Conservation (phyloP, 2,113 vertebrate genomes). For the Marmota flaviventris region DNA sequence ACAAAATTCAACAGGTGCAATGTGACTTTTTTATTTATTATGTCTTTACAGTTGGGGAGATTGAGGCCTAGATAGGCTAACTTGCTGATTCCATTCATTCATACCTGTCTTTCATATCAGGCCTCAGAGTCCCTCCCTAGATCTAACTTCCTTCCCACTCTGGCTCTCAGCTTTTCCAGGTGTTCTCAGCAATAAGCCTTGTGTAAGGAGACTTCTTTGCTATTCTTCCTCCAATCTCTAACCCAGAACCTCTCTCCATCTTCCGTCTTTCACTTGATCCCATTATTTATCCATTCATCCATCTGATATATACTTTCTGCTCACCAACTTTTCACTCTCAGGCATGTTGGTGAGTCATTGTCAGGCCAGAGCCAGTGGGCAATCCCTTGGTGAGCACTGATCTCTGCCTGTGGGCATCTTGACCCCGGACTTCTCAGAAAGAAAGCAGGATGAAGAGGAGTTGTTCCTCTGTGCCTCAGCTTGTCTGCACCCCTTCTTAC, state of each 20-base stretch:
- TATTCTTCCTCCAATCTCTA: neutral
- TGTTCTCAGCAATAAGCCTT: neutral
- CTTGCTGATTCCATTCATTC: neutral
- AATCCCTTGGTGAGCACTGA: neutral
- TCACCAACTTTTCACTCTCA: neutral
- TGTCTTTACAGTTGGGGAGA: constrained; percentile 32
- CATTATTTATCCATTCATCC: neutral
- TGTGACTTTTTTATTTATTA: neutral
- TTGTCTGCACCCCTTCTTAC: constrained; percentile 74
- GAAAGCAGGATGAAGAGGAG: constrained; percentile 8
- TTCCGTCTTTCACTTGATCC: neutral
- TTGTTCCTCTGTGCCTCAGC: constrained; percentile 40
- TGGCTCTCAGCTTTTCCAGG: neutral
- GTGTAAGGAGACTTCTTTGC: neutral
- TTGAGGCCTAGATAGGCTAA: constrained; percentile 1
- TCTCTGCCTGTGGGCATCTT: neutral
- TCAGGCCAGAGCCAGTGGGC: neutral
- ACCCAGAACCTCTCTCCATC: constrained; percentile 8
- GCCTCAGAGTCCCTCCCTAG: neutral
- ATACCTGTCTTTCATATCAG: neutral
- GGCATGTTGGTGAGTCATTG: constrained; percentile 1
- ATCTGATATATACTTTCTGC: neutral
- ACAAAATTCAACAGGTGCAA: neutral
- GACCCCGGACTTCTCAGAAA: neutral
- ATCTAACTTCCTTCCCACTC: neutral